Base-by-base conservation (phyloP, 2,113 vertebrate genomes). In the Rhegmatorhina hoffmannsi region DNA sequence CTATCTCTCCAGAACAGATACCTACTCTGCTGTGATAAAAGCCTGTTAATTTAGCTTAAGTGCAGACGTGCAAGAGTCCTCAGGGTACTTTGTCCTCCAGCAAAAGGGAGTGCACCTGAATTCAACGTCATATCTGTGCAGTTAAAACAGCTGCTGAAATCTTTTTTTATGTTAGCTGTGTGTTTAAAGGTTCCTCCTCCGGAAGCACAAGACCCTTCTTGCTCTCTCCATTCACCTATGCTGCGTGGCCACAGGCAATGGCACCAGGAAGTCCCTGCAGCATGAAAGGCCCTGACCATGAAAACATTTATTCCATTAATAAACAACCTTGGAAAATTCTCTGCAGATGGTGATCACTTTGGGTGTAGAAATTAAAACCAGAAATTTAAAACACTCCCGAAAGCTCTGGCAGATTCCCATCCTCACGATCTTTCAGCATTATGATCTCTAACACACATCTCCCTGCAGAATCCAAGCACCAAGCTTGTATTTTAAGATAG, bases 321-420 rank as follows among this genome's bases (percentile, higher is more conserved):
- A 93, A 90, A 67, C 60, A 44, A 36, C 40, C 58, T 76, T 5
- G 1, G 68, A 60, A 94, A 90, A 81, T 66, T 66, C 63, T 66
- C 75, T 17, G 36, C 83, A 68, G 76, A 33, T 68, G 66, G 72
- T 1, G 5, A 70, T 47, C 29, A 7, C 60, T 77, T 93, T 67
- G 60, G 49, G 59, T 59, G 26, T 81, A 63, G 80, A 89, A 94
- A 94, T 92, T 59, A 83, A 92, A 94, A 90, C 36, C 44, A 52
- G 91, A 89, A 92, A 56, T 55, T 55, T 55, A 52, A 67, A 86
- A 74, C 76, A 59, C 52, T 47, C 73, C 59, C 15, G 0, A 84
- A 73, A 43, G 14, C 56, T 77, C 72, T 69, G 49, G 50, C 68
- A 72, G 76, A 70, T 55, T 79, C 66, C 77, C 5, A 13, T 47